Percentiles rank a stretch among this genome's conserved stretches.
Evolutionary conservation across 2,113 vertebrate species (phyloP).

Genomic region (Chaetops frenatus): DNA sequence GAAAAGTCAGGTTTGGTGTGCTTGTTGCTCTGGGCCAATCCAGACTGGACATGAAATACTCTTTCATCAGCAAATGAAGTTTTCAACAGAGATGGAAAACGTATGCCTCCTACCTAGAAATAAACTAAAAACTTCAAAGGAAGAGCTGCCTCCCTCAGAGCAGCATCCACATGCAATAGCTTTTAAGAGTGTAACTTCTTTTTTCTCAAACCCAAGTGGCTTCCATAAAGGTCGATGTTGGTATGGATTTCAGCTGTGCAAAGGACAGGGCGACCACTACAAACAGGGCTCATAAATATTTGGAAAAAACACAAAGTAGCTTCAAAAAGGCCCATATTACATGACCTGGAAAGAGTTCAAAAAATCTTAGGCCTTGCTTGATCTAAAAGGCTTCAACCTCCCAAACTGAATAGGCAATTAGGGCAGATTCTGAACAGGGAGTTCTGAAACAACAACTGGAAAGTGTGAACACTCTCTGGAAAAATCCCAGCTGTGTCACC

Average conservation of each 20-base stretch:
- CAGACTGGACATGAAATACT: neutral
- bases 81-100: neutral
- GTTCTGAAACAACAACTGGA: neutral
- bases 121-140: neutral
- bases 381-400: neutral
- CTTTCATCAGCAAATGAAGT: neutral
- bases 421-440: neutral
- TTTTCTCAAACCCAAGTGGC: neutral
- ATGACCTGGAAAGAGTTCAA: neutral
- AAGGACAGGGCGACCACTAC: neutral
- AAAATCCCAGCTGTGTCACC: neutral
- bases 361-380: neutral
- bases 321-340: slow-evolving; percentile 1
- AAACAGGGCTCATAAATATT: neutral
- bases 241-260: slow-evolving; percentile 36
- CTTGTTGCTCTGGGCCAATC: neutral
- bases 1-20: neutral
- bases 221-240: neutral
- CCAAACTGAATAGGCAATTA: neutral
- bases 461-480: neutral
- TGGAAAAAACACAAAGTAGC: neutral
- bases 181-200: neutral
- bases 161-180: neutral
- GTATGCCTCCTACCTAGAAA: neutral
- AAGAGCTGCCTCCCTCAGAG: neutral